Percentiles rank a stretch among this genome's conserved stretches.
Evolutionary conservation across 2,113 vertebrate species (phyloP).

Genomic region (Indicator indicator): DNA sequence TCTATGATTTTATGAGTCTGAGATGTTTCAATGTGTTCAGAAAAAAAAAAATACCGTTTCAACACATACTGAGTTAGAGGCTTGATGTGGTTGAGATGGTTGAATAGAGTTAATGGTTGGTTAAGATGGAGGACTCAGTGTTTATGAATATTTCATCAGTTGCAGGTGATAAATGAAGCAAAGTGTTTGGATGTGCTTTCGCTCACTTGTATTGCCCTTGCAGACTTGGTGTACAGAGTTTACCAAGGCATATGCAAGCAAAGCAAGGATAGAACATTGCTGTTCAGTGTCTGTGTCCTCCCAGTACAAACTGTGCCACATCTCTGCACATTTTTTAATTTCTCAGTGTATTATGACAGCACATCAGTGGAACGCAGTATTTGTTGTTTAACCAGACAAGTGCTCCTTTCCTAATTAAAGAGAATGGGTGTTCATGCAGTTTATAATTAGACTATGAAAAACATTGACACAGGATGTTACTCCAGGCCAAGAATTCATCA

Average conservation of each 20-base stretch:
- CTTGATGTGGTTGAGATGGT: neutral
- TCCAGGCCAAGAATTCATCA: conserved; percentile 15
- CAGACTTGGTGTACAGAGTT: neutral
- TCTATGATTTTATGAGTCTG: neutral
- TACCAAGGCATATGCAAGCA: neutral
- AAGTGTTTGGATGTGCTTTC: conserved; percentile 1
- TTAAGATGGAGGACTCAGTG: neutral
- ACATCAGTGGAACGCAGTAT: conserved; percentile 22
- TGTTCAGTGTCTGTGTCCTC: neutral
- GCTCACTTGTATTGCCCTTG: neutral
- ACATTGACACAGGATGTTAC: conserved; percentile 14
- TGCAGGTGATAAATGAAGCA: conserved; percentile 26
- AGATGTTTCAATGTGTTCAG: neutral
- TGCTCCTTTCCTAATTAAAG: conserved; percentile 12
- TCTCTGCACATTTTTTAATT: conserved; percentile 3
- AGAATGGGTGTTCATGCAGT: conserved; percentile 27
- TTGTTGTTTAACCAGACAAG: conserved; percentile 40
- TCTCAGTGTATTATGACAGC: neutral
- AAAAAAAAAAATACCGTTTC: neutral
- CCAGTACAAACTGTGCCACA: neutral
- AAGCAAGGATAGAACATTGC: neutral
- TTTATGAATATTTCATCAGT: conserved; percentile 33
- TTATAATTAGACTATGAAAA: conserved; percentile 43
- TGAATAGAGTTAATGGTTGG: neutral
- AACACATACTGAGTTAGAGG: neutral